These are phyloP conservation scores for Mus pahari DNA, from an alignment of 2,113 vertebrate genomes.

Conservation along the genomic window DNA sequence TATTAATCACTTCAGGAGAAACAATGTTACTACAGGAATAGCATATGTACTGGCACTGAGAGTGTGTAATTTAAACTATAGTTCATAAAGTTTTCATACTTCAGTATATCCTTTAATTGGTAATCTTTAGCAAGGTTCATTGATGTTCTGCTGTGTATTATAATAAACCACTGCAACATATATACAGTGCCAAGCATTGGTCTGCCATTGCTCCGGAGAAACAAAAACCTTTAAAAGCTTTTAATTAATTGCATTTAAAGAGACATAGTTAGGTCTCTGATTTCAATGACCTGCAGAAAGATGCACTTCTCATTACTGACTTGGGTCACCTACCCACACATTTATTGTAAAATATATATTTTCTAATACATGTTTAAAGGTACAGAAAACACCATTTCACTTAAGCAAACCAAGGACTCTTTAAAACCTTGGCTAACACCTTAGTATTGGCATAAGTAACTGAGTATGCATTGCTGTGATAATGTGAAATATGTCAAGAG, in stretches of 20 bases:
- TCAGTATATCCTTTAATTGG: slow-evolving; percentile 16
- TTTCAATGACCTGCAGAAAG: slow-evolving; percentile 23
- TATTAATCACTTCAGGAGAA: slow-evolving; percentile 28
- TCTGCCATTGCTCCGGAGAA: not conserved
- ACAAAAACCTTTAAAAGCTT: not conserved
- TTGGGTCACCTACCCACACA: not conserved
- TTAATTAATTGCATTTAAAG: not conserved
- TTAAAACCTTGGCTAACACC: slow-evolving; percentile 66
- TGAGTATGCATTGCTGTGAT: slow-evolving; percentile 11
- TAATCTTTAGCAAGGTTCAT: not conserved
- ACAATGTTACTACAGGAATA: not conserved
- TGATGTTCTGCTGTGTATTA: not conserved
- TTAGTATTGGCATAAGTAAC: slow-evolving; percentile 53
- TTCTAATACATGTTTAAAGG: slow-evolving; percentile 49
- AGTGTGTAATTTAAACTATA: slow-evolving; percentile 5
- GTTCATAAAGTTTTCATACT: not conserved
- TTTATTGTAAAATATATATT: not conserved
- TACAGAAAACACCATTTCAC: slow-evolving; percentile 62
- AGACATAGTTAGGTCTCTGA: not conserved
- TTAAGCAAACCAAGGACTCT: slow-evolving; percentile 69
- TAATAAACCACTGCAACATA: not conserved
- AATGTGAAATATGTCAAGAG: slow-evolving; percentile 64
- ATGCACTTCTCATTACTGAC: not conserved
- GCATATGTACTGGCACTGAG: not conserved
- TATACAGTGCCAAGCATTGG: not conserved